Evolutionary conservation across 2,888 invertebrate genomes (phyloP).

Genomic region (Neria commutata): DNA sequence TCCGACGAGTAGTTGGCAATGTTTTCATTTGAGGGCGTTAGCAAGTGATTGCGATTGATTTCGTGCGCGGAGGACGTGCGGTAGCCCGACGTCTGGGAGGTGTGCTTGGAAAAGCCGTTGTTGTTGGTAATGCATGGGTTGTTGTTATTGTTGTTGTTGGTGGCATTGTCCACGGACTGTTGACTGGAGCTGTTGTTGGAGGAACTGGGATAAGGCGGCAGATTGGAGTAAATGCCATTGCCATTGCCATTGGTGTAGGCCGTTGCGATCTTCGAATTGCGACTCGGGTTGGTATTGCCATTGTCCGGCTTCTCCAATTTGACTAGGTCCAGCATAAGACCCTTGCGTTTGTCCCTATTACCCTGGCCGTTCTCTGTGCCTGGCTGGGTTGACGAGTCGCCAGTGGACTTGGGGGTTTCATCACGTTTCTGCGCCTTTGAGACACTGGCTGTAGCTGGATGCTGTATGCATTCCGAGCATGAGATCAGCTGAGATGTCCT

Average conservation of each 20-base stretch:
- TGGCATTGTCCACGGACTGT: slow-evolving; percentile 43
- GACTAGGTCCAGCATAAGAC: slow-evolving; percentile 70
- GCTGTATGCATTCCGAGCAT: slow-evolving; percentile 46
- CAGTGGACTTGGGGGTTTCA: background rate
- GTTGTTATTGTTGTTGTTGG: slow-evolving; percentile 47
- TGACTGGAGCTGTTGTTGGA: slow-evolving; percentile 47
- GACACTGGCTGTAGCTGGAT: slow-evolving; percentile 22
- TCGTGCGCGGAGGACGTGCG: slow-evolving; percentile 55
- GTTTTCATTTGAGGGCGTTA: slow-evolving; percentile 58
- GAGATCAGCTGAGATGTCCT: background rate
- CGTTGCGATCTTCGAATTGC: slow-evolving; percentile 39
- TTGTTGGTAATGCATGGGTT: slow-evolving; percentile 44
- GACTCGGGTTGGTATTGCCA: slow-evolving; percentile 35
- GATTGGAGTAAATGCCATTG: slow-evolving; percentile 53
- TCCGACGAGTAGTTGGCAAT: slow-evolving; percentile 60
- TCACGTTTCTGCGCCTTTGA: slow-evolving; percentile 12
- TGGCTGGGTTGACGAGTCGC: background rate
- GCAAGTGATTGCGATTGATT: slow-evolving; percentile 56
- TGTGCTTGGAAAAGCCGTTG: slow-evolving; percentile 35
- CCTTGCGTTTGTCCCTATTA: slow-evolving; percentile 61
- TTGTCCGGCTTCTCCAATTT: slow-evolving; percentile 58
- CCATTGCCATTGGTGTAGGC: slow-evolving; percentile 42
- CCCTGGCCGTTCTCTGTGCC: slow-evolving; percentile 26
- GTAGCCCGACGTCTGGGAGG: slow-evolving; percentile 53
- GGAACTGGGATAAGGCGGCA: slow-evolving; percentile 49